phyloP scores from a whole-genome alignment of 2,888 invertebrate species.

The Caenorhabditis virilis region DNA sequence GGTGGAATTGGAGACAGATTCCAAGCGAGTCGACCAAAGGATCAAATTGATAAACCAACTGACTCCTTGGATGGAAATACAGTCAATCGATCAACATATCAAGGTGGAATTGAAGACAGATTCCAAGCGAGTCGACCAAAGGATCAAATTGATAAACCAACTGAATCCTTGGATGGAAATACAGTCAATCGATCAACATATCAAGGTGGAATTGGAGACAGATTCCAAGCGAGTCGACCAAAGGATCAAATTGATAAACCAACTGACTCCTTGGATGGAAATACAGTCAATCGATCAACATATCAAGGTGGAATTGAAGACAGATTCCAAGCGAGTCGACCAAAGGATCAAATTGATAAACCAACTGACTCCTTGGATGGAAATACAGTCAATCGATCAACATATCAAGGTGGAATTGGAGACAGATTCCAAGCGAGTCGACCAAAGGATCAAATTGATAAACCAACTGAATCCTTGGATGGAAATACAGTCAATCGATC shows the following conservation, averaged over 20 bases:
- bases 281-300: slow-evolving; percentile 9
- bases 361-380: slow-evolving; percentile 8
- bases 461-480: slow-evolving; percentile 8
- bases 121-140: slow-evolving; percentile 7
- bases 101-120: slow-evolving; percentile 11
- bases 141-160: slow-evolving; percentile 9
- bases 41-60: slow-evolving; percentile 7
- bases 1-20: slow-evolving; percentile 10
- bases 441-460: slow-evolving; percentile 10
- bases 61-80: slow-evolving; percentile 8
- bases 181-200: slow-evolving; percentile 14
- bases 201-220: slow-evolving; percentile 12
- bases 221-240: slow-evolving; percentile 6
- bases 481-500: slow-evolving; percentile 9
- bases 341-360: slow-evolving; percentile 10
- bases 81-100: slow-evolving; percentile 12
- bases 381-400: slow-evolving; percentile 9
- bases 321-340: slow-evolving; percentile 6
- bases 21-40: slow-evolving; percentile 8
- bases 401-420: slow-evolving; percentile 12
- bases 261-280: slow-evolving; percentile 7
- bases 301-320: slow-evolving; percentile 15
- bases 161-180: slow-evolving; percentile 5
- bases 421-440: slow-evolving; percentile 8
- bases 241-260: slow-evolving; percentile 10